Evolutionary conservation across 2,797 vertebrate genomes (phyloP).

Genomic region (Remorina albescens): DNA sequence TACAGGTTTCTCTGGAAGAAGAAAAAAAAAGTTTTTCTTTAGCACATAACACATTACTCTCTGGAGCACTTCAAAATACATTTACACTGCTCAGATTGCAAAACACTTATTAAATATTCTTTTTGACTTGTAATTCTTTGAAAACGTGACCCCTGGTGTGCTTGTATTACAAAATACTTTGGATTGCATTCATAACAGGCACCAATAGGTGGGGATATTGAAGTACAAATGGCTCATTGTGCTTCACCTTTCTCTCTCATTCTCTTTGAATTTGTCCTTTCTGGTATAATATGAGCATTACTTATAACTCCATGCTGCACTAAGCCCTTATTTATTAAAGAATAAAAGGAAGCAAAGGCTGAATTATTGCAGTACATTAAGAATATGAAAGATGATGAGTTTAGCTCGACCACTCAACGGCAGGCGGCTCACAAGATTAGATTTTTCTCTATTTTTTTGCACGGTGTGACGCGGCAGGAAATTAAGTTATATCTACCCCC

Average conservation of each 20-base stretch:
- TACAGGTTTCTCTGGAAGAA: conserved; percentile 9
- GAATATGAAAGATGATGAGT: conserved; percentile 87
- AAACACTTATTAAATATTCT: conserved; percentile 41
- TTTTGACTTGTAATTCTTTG: conserved; percentile 36
- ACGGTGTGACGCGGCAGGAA: conserved; percentile 83
- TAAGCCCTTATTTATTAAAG: conserved; percentile 87
- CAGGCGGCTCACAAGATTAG: conserved; percentile 80
- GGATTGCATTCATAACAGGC: conserved; percentile 65
- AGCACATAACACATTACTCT: conserved; percentile 10
- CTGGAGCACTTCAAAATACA: conserved; percentile 11
- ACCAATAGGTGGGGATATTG: conserved; percentile 84
- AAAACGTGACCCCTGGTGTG: conserved; percentile 26
- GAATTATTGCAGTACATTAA: conserved; percentile 86
- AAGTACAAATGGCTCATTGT: conserved; percentile 67
- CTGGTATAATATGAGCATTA: conserved; percentile 80
- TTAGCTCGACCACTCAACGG: conserved; percentile 80
- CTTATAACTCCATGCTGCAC: conserved; percentile 79
- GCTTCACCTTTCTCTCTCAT: conserved; percentile 62
- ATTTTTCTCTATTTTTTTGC: conserved; percentile 78
- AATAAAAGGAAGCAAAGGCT: conserved; percentile 84
- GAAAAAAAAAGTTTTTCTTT: neutral
- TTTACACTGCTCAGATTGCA: conserved; percentile 12
- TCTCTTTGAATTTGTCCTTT: conserved; percentile 80
- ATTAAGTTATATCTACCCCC: conserved; percentile 86
- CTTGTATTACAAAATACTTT: conserved; percentile 39